phyloP scores from a whole-genome alignment of 2,888 invertebrate species.

The Antitype chi region DNA sequence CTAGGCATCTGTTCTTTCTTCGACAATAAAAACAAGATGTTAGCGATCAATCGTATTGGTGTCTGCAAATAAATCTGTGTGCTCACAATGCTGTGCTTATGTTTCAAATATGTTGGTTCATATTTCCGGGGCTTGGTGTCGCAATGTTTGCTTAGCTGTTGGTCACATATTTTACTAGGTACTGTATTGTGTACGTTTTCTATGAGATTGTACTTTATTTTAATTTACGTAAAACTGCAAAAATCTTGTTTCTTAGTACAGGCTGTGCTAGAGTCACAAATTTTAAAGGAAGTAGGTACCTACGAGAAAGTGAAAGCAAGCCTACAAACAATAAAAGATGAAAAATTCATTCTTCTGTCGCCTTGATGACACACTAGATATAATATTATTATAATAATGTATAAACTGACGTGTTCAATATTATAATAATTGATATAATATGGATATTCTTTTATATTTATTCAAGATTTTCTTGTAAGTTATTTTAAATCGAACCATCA shows the following conservation, averaged over 20 bases:
- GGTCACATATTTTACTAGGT: background rate
- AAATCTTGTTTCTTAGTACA: background rate
- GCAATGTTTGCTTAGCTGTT: background rate
- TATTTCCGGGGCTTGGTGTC: background rate
- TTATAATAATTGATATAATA: conserved; percentile 14
- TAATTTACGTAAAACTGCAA: background rate
- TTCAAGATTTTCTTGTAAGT: conserved; percentile 19
- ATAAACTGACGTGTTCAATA: background rate
- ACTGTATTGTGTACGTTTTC: background rate
- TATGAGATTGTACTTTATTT: background rate
- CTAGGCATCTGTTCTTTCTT: conserved; percentile 8
- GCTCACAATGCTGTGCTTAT: background rate
- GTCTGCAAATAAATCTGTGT: background rate
- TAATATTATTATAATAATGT: background rate
- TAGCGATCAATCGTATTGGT: background rate
- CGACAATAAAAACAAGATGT: background rate
- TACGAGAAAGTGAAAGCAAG: background rate
- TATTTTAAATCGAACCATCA: conserved; percentile 1
- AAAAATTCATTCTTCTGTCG: background rate
- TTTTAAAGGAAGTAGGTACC: background rate
- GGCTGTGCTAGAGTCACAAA: background rate
- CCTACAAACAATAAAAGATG: background rate
- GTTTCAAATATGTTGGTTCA: background rate
- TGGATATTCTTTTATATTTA: background rate
- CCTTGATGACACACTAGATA: background rate